These are phyloP conservation scores for Pyrocephalus nanus DNA, from an alignment of 2,797 vertebrate genomes.

Conservation along the genomic window DNA sequence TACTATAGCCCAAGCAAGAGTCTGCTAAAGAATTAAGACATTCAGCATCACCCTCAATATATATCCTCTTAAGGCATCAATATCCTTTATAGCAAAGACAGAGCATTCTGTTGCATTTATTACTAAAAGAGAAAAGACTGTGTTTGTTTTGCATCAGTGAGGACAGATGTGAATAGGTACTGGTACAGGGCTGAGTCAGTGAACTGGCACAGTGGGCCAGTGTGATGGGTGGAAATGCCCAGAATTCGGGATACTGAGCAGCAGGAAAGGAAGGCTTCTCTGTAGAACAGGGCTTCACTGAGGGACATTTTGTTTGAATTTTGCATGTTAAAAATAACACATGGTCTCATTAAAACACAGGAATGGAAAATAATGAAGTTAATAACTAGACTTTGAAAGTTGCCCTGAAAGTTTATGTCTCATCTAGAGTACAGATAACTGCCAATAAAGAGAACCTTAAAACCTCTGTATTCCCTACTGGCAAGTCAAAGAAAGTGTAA, in stretches of 20 bases:
- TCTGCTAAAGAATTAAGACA: neutral
- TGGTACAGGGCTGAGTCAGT: neutral
- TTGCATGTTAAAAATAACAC: neutral
- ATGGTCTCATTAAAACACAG: neutral
- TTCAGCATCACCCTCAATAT: neutral
- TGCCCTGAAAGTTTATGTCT: neutral
- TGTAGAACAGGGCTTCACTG: neutral
- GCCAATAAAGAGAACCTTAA: neutral
- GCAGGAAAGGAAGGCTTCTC: neutral
- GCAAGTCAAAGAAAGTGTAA: neutral
- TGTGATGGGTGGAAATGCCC: neutral
- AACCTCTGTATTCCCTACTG: neutral
- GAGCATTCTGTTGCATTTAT: neutral
- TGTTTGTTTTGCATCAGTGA: neutral
- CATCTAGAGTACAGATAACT: neutral
- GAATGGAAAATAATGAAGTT: neutral
- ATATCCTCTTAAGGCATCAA: neutral
- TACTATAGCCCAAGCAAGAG: neutral
- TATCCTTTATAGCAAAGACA: neutral
- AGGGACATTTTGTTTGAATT: neutral
- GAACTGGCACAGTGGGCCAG: neutral
- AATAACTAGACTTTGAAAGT: neutral
- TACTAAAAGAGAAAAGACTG: neutral
- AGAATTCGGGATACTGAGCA: neutral
- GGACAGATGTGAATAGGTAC: neutral